phyloP scores from a whole-genome alignment of 2,888 invertebrate genomes.

The Hyposoter didymator region DNA sequence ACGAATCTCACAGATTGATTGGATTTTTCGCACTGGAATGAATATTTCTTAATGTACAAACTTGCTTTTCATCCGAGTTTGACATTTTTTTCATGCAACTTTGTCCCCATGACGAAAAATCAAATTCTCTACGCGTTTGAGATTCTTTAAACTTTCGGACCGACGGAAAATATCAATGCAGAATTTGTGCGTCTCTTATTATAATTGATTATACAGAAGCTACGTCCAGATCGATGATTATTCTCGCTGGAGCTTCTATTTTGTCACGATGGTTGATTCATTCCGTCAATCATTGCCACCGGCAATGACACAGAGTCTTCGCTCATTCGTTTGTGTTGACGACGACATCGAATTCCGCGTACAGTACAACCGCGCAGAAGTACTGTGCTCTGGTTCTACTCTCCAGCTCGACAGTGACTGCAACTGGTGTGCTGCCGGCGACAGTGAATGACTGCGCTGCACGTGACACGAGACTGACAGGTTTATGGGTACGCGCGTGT shows the following conservation, averaged over 20 bases:
- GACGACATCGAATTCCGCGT: constrained; percentile 49
- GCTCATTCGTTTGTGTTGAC: constrained; percentile 57
- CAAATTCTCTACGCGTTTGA: not conserved
- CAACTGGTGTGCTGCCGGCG: constrained; percentile 79
- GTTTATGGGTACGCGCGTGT: constrained; percentile 83
- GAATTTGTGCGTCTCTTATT: too few relatives aligned
- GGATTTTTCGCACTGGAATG: not conserved
- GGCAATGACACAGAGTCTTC: constrained; percentile 47
- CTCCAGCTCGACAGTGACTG: constrained; percentile 68
- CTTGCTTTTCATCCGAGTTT: not conserved
- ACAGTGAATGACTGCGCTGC: constrained; percentile 84
- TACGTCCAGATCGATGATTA: not conserved
- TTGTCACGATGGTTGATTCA: not conserved
- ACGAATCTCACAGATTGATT: not conserved
- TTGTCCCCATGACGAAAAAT: not conserved
- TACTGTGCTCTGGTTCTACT: constrained; percentile 66
- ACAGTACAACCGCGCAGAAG: constrained; percentile 54
- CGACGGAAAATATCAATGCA: too few relatives aligned
- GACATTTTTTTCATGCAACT: not conserved
- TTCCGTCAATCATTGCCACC: constrained; percentile 45
- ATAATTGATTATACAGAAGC: not conserved
- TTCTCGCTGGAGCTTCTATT: not conserved
- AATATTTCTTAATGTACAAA: not conserved
- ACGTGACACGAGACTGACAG: constrained; percentile 84
- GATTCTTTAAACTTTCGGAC: too few relatives aligned